Conservation (phyloP, 2,113 vertebrate genomes). For the Sebastes fasciatus region DNA sequence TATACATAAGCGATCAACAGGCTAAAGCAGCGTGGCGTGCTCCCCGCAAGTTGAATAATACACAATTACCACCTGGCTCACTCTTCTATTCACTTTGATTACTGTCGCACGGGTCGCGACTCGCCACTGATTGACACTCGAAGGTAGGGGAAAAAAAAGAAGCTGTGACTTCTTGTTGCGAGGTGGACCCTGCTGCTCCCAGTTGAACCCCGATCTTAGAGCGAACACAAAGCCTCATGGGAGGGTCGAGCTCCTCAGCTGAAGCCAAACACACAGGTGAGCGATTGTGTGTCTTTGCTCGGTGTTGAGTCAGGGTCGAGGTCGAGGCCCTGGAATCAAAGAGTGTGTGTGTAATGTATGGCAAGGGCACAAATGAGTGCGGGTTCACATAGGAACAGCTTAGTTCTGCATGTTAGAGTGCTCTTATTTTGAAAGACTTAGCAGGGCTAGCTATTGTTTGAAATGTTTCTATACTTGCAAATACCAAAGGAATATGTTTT, state of each 20-base stretch:
- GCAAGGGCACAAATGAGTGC: slow-evolving; percentile 3
- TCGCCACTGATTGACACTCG: slow-evolving; percentile 54
- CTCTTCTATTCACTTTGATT: slow-evolving; percentile 75
- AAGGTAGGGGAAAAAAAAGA: not conserved
- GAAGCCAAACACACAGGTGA: slow-evolving; percentile 7
- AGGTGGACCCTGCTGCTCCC: slow-evolving; percentile 38
- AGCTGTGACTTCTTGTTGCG: slow-evolving; percentile 31
- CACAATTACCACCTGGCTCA: slow-evolving; percentile 71
- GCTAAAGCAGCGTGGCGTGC: slow-evolving; percentile 58
- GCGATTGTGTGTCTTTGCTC: not conserved
- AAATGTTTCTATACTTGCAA: not conserved
- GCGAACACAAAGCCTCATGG: slow-evolving; percentile 49
- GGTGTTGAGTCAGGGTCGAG: not conserved
- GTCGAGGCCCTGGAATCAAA: slow-evolving; percentile 36
- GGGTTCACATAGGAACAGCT: not conserved
- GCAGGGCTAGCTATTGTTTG: not conserved
- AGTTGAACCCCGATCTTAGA: slow-evolving; percentile 23
- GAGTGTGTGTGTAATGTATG: slow-evolving; percentile 13
- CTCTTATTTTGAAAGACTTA: slow-evolving; percentile 7
- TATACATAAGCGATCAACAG: slow-evolving; percentile 79
- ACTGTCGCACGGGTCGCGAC: slow-evolving; percentile 51
- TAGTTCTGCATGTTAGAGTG: not conserved
- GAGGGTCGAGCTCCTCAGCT: slow-evolving; percentile 37
- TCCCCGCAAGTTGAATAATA: slow-evolving; percentile 74
- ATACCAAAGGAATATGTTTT: not conserved